Base-by-base conservation (phyloP, 1,140 invertebrate genomes). In the Drosophila carrolli region DNA sequence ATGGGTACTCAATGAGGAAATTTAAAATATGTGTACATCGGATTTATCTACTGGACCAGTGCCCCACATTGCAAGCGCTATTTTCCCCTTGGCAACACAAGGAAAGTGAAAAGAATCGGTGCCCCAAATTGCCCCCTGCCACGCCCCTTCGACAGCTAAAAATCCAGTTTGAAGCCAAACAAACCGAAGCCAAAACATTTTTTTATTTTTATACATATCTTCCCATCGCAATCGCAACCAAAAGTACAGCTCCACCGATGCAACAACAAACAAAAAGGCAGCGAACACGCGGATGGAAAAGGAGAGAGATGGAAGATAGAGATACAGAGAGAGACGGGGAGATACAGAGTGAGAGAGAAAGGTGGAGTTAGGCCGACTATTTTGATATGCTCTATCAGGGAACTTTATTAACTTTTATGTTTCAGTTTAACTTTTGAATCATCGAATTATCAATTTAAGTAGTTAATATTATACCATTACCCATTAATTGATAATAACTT, bases 151-250 rank as follows among this genome's bases (percentile, higher is more conserved):
- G 54, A 48, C 37, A 37, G 62, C 73, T 35, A 51, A 43, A 56
- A 86, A 86, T 86, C 82, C 82, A 86, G 82, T 88, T 86, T 88
- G 62, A 56, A 57, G 66, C 78, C 85, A 83, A 86, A 65, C 83
- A 82, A 81, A 88, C 78, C 79, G 61, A 78, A 88, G 61, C 75
- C 83, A 48, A 78, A 78, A 75, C 68, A 78, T 67, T 70, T 78
- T 85, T 82, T 81, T 62, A 74, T 85, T 82, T 81, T 58, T 47
- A 79, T 80, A 74, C 71, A n/a, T 51, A 85, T 85, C 83, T 78
- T 56, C 75, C 63, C 78, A 75, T 71, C 75, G 65, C 57, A 58
- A 56, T 72, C 55, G 48, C 29, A 32, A 51, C 48, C 53, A 82
- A 85, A 86, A 86, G 82, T 86, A 86, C 82, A 86, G 82, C 82